These are phyloP conservation scores for Parauchenoglanis punctatus DNA, from an alignment of 2,797 vertebrate genomes.

Conservation along the genomic window DNA sequence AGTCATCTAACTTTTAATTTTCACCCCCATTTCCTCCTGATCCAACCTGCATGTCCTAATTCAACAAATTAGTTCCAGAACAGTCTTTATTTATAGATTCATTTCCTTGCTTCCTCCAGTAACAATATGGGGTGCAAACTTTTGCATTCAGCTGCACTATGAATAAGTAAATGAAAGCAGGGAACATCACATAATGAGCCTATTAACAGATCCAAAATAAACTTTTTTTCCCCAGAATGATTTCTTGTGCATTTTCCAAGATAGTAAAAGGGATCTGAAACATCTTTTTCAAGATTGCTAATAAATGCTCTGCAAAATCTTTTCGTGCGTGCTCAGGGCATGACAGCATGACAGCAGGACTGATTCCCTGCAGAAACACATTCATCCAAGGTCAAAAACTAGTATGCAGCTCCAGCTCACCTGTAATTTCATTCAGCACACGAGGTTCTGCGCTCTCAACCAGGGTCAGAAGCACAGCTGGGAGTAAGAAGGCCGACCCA, in stretches of 20 bases:
- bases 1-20: background rate
- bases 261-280: background rate
- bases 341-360: background rate
- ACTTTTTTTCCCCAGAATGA: background rate
- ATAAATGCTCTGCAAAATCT: background rate
- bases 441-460: slow-evolving; percentile 57
- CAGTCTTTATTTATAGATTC: background rate
- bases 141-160: no score
- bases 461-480: slow-evolving; percentile 61
- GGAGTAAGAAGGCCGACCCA: slow-evolving; percentile 63
- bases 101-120: background rate
- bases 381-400: background rate
- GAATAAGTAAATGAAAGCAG: background rate
- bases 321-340: background rate
- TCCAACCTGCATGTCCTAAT: background rate
- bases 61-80: background rate
- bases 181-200: background rate
- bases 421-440: slow-evolving; percentile 62
- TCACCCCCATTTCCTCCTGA: background rate
- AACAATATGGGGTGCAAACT: background rate
- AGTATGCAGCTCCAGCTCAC: slow-evolving; percentile 56
- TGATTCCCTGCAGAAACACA: background rate
- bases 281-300: background rate
- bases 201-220: background rate
- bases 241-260: background rate